Base-by-base conservation (phyloP, 2,797 vertebrate genomes). In the Coccyzus lansbergi region DNA sequence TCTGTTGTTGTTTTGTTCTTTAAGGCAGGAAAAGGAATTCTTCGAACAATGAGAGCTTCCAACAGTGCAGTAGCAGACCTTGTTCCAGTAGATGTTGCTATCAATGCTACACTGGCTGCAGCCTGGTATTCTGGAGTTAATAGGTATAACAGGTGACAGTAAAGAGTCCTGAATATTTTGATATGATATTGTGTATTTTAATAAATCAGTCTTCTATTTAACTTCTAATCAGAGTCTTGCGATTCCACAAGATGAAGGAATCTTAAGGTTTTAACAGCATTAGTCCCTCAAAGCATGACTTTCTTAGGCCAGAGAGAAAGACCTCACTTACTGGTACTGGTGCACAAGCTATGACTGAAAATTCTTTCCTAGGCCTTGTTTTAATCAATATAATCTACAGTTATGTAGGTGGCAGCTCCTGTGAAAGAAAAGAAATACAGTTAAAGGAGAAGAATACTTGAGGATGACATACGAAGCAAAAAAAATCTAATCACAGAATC, bases 21-120 rank as follows among this genome's bases (percentile, higher is more conserved):
- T 64, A 93, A 99, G 99, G 99, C 99, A 93, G 99, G 99, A 90
- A 99, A 99, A 97, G 99, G 99, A 94, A 99, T 99, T 97, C 98
- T 99, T 72, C 98, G 99, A 68, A 99, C 99, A 18, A 99, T 99
- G 98, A 98, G 99, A 92, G 99, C 99, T 15, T 99, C 99, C 72
- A 99, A 99, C 71, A 98, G 97, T 33, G 99, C 99, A 1, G 98
- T 99, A 90, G 99, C 99, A 22, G 99, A 99, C 97, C 98, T 99
- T 78, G 98, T 99, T 93, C 99, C 99, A 19, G 99, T 99, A 53
- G 99, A 99, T 58, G 98, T 99, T 95, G 99, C 99, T 97, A 98
- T 99, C 97, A 99, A 99, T 74, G 95, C 97, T 4, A 99, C 98
- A 10, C 97, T 99, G 64, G 98, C 99, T 8, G 99, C 99, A 79